Base-by-base conservation (phyloP, 2,797 vertebrate species). In the Geotrypetes seraphini region DNA sequence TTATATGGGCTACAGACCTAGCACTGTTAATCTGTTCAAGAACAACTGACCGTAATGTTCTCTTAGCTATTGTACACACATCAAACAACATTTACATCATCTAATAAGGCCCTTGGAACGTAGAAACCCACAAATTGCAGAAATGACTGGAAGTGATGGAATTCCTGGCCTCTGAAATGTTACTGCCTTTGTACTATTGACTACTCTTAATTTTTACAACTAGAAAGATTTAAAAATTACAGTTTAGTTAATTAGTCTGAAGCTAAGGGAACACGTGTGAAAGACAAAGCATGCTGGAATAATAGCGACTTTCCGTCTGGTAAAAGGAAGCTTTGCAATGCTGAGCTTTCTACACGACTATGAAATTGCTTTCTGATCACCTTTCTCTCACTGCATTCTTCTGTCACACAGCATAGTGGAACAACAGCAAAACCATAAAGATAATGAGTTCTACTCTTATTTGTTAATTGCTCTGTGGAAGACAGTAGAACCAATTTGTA, bases 21-120 rank as follows among this genome's bases (percentile, higher is more conserved):
- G 76, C 73, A 68, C 71, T 78, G 62, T 83, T 84, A 80, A 81
- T 77, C 68, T 63, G 63, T 73, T 90, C 75, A 79, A 87, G 91
- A 60, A 73, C 63, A 75, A 71, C 63, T 71, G 67, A 74, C 75
- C 68, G 79, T 68, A 63, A 66, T 70, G 52, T 78, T 57, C 58
- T 71, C 56, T 69, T 66, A 73, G 58, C 57, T 73, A 68, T 69
- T 83, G 67, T 73, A 64, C 67, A 74, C 69, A 69, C 70, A 69
- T 64, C 38, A 46, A 38, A 47, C 52, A 58, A 29, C 49, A 63
- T 16, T 22, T 16, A 38, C n/a, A 12, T 28, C n/a, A n/a, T n/a
- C n/a, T n/a, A n/a, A 22, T n/a, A 16, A 23, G 30, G 13, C 20
- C 27, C 38, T 38, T 30, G n/a, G 36, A 38, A 38, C 36, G 24